Evolutionary conservation across 2,113 vertebrate genomes (phyloP).

Genomic region (Microcebus lehilahytsara): DNA sequence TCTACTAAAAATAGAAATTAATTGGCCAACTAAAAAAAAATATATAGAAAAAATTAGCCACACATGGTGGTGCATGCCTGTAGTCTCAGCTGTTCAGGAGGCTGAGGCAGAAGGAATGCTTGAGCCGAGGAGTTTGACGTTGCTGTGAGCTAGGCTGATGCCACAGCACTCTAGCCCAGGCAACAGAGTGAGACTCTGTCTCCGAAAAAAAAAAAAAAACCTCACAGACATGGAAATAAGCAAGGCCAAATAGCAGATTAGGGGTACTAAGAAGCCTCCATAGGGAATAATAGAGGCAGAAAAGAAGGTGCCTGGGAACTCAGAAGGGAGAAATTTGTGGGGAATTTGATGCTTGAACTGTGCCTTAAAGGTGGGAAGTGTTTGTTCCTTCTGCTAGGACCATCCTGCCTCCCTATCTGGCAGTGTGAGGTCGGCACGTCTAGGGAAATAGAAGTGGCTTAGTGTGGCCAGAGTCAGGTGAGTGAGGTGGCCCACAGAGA

Average conservation of each 20-base stretch:
- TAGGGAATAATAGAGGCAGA: neutral
- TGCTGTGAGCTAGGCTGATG: too few relatives aligned
- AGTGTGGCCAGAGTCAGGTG: neutral
- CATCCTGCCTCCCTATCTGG: neutral
- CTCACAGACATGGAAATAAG: neutral
- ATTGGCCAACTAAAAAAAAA: too few relatives aligned
- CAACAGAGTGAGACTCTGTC: too few relatives aligned
- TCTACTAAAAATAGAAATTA: too few relatives aligned
- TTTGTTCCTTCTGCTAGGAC: neutral
- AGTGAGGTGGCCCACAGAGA: accelerated
- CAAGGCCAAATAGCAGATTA: too few relatives aligned
- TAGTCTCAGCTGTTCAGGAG: too few relatives aligned
- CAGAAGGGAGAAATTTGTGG: neutral
- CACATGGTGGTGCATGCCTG: too few relatives aligned
- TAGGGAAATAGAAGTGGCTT: neutral
- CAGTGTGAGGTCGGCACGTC: neutral
- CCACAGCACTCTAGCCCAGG: too few relatives aligned
- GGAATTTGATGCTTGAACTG: neutral
- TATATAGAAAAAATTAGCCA: too few relatives aligned
- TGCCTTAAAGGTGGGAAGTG: neutral
- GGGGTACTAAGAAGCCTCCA: neutral
- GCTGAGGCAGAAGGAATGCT: too few relatives aligned
- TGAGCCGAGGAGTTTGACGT: too few relatives aligned
- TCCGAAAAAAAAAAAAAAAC: neutral
- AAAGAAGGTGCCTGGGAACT: neutral